Percentiles rank a stretch among this genome's conserved stretches.
These are phyloP conservation scores for Euglossa dilemma DNA, from an alignment of 1,140 invertebrate genomes.

Conservation along the genomic window DNA sequence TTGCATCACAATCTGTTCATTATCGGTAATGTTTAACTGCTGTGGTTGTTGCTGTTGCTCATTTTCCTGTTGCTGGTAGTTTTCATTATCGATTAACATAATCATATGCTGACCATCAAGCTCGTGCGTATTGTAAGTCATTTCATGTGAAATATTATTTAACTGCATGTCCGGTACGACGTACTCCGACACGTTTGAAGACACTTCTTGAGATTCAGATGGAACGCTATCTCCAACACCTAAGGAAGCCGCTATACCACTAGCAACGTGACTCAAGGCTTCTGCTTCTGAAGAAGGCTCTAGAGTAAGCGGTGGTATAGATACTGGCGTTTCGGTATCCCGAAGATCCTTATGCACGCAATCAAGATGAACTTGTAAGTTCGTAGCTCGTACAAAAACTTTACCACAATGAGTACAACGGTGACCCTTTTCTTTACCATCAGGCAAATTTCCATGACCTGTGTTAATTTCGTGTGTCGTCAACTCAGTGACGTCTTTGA, in stretches of 20 bases:
- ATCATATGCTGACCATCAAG: conserved; percentile 76
- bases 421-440: conserved; percentile 72
- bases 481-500: conserved; percentile 71
- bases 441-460: conserved; percentile 67
- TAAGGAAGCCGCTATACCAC: conserved; percentile 84
- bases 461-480: conserved; percentile 75
- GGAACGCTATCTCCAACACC: conserved; percentile 82
- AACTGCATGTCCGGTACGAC: conserved; percentile 70
- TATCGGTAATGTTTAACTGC: conserved; percentile 70
- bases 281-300: conserved; percentile 83
- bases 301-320: conserved; percentile 58
- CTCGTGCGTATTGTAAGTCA: conserved; percentile 67
- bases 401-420: conserved; percentile 78
- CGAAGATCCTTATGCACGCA: conserved; percentile 75
- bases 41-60: conserved; percentile 71
- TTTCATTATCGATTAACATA: conserved; percentile 76
- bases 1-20: conserved; percentile 76
- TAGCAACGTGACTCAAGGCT: conserved; percentile 83
- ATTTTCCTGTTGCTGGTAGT: conserved; percentile 66
- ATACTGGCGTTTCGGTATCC: conserved; percentile 5
- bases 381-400: conserved; percentile 72
- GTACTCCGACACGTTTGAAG: conserved; percentile 53
- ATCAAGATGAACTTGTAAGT: conserved; percentile 76
- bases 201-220: conserved; percentile 54
- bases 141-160: conserved; percentile 62